Evolutionary conservation across 1,140 invertebrate genomes (phyloP).

Genomic region (Drosophila auraria): DNA sequence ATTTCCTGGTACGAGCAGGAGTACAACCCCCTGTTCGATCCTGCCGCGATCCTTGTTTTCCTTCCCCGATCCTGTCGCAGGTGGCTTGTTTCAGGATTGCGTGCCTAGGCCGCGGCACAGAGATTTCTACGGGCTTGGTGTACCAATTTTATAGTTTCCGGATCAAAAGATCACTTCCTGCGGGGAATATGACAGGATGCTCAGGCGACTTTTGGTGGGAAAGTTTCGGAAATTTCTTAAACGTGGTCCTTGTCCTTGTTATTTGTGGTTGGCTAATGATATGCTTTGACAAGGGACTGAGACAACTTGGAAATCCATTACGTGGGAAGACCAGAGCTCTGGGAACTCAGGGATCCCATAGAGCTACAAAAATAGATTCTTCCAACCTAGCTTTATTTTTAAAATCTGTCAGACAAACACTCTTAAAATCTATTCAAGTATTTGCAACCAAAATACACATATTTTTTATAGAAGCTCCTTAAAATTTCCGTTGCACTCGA

Average conservation of each 20-base stretch:
- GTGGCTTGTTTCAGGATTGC: constrained; percentile 66
- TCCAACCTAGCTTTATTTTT: not conserved
- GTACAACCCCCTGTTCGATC: constrained; percentile 29
- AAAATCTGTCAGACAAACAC: constrained; percentile 7
- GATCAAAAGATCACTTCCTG: constrained; percentile 84
- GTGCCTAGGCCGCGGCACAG: constrained; percentile 53
- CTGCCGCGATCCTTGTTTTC: constrained; percentile 15
- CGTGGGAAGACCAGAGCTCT: too few species aligned
- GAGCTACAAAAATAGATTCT: not conserved
- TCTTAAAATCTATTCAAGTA: constrained; percentile 6
- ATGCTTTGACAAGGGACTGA: constrained; percentile 32
- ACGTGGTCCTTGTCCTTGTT: constrained; percentile 9
- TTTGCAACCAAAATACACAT: constrained; percentile 1
- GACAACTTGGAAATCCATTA: not conserved
- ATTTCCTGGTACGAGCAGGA: constrained; percentile 39
- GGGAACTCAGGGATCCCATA: not conserved
- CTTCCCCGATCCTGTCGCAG: constrained; percentile 56
- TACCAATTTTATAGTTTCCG: constrained; percentile 81
- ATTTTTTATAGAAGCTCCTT: not conserved
- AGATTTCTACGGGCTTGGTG: constrained; percentile 56
- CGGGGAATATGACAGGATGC: constrained; percentile 76
- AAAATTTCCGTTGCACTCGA: constrained; percentile 30
- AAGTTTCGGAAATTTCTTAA: constrained; percentile 30
- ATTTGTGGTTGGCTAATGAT: constrained; percentile 43
- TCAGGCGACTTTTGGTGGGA: constrained; percentile 61